These are phyloP conservation scores for Bovichtus variegatus DNA, from an alignment of 2,797 vertebrate genomes.

Conservation along the genomic window DNA sequence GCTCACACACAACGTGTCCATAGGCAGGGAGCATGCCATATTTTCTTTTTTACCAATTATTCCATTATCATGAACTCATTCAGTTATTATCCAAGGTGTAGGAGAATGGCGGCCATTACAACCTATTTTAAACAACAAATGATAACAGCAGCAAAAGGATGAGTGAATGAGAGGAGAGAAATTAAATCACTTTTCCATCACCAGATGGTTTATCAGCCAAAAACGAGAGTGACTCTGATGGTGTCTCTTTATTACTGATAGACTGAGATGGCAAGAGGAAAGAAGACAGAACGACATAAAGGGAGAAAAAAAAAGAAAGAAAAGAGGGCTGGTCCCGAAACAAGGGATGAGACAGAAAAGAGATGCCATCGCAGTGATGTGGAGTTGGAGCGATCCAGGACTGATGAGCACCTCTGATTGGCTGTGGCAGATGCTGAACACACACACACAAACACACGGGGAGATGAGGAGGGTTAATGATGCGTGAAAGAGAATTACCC, in stretches of 20 bases:
- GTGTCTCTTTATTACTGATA: conserved; percentile 44
- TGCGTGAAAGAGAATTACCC: conserved; percentile 73
- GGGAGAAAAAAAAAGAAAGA: conserved; percentile 37
- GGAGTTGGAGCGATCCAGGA: conserved; percentile 47
- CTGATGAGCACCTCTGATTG: conserved; percentile 63
- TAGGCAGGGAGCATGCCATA: conserved; percentile 23
- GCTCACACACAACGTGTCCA: conserved; percentile 25
- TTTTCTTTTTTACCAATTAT: conserved; percentile 57
- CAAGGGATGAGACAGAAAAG: conserved; percentile 49
- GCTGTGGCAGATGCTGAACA: conserved; percentile 57
- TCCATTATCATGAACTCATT: conserved; percentile 59
- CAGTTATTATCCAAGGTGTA: conserved; percentile 31
- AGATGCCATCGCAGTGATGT: conserved; percentile 46
- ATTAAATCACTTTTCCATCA: conserved; percentile 50
- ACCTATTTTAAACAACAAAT: conserved; percentile 52
- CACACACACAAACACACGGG: conserved; percentile 21
- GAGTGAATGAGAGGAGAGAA: conserved; percentile 34
- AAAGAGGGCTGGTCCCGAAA: conserved; percentile 17
- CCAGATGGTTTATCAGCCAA: conserved; percentile 46
- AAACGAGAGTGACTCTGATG: conserved; percentile 46
- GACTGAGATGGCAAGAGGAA: background rate
- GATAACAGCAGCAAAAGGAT: conserved; percentile 35
- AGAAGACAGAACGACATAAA: conserved; percentile 5
- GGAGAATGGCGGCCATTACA: conserved; percentile 50
- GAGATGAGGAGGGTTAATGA: conserved; percentile 73